phyloP scores from a whole-genome alignment of 2,888 invertebrate genomes.

The Caenorhabditis wallacei region DNA sequence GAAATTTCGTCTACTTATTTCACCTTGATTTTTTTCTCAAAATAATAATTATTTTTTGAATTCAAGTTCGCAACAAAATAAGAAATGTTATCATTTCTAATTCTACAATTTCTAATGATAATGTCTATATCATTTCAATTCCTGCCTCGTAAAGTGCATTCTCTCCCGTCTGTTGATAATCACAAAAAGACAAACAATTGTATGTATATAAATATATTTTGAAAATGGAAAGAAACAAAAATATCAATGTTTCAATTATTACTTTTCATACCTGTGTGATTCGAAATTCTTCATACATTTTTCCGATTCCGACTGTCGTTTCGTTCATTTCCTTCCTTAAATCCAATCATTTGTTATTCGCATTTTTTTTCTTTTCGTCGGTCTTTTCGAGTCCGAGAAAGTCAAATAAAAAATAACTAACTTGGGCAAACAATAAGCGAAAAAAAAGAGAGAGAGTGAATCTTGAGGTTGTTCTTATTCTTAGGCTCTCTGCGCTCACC shows the following conservation, averaged over 20 bases:
- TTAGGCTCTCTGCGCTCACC: slow-evolving; percentile 31
- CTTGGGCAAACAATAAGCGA: slow-evolving; percentile 42
- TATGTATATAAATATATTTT: slow-evolving; percentile 34
- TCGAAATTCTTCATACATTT: slow-evolving; percentile 64
- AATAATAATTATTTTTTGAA: neutral
- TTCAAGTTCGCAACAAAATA: slow-evolving; percentile 24
- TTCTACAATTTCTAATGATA: slow-evolving; percentile 15
- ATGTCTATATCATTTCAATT: neutral
- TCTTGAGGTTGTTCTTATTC: slow-evolving; percentile 49
- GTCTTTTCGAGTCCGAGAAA: slow-evolving; percentile 47
- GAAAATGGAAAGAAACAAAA: slow-evolving; percentile 6
- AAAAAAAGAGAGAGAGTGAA: slow-evolving; percentile 20
- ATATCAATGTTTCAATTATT: slow-evolving; percentile 1
- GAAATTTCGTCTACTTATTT: too few species aligned
- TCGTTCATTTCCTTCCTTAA: slow-evolving; percentile 40
- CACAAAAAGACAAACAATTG: slow-evolving; percentile 46
- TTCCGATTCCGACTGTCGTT: slow-evolving; percentile 24
- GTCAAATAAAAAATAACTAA: slow-evolving; percentile 47
- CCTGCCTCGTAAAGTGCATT: slow-evolving; percentile 30
- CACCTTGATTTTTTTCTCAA: too few species aligned
- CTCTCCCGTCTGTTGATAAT: slow-evolving; percentile 37
- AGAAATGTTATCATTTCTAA: slow-evolving; percentile 6
- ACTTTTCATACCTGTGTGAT: slow-evolving; percentile 59
- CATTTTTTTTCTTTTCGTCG: slow-evolving; percentile 8
- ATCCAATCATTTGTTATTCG: slow-evolving; percentile 23